Percentiles rank a stretch among this genome's conserved stretches.
phyloP scores from a whole-genome alignment of 2,797 vertebrate species.

The Cyprinodon diabolis region DNA sequence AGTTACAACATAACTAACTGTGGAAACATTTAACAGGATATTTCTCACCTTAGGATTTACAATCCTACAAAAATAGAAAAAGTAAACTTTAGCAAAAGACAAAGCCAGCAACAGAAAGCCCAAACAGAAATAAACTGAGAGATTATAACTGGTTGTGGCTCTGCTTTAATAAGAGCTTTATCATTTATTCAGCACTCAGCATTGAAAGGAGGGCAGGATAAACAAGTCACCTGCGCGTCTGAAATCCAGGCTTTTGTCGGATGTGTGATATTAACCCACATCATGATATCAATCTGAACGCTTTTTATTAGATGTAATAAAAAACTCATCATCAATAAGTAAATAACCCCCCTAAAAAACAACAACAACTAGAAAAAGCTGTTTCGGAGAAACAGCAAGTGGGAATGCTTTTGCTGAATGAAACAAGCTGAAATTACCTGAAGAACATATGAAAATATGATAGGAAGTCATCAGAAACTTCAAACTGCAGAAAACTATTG shows the following conservation, averaged over 20 bases:
- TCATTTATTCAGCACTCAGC: slow-evolving; percentile 7
- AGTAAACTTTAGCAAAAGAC: not conserved
- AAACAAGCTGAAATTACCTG: no score
- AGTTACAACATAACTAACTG: no score
- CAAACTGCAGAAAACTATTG: no score
- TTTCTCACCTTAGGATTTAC: no score
- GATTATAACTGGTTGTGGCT: not conserved
- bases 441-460: no score
- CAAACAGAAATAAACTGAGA: no score
- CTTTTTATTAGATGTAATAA: slow-evolving; percentile 24
- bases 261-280: slow-evolving; percentile 10
- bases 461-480: no score
- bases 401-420: no score
- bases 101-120: not conserved
- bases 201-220: slow-evolving; percentile 35
- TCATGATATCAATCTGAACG: slow-evolving; percentile 10
- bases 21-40: no score
- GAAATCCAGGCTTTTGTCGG: not conserved
- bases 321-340: not conserved
- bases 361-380: no score
- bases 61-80: not conserved
- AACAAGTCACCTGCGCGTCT: slow-evolving; percentile 39
- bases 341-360: slow-evolving; percentile 8
- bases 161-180: slow-evolving; percentile 7
- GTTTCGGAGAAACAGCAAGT: no score